phyloP scores from a whole-genome alignment of 2,888 invertebrate genomes.

The Parnassius mnemosyne region DNA sequence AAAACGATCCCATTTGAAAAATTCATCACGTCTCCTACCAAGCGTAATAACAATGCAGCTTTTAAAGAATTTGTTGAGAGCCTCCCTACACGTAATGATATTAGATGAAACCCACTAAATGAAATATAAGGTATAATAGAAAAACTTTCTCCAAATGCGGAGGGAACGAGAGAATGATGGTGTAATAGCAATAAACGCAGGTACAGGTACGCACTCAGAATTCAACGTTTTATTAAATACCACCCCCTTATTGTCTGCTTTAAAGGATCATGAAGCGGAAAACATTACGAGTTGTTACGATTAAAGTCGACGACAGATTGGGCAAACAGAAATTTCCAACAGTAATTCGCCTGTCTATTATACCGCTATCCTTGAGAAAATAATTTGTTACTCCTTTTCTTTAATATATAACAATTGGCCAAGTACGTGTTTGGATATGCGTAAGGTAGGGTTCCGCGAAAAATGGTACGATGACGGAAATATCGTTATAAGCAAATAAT shows the following conservation, averaged over 20 bases:
- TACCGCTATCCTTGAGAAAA: background rate
- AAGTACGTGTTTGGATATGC: no score
- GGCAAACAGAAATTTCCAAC: constrained; percentile 21
- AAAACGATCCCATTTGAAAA: constrained; percentile 26
- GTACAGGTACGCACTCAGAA: constrained; percentile 39
- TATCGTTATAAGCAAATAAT: no score
- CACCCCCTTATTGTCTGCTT: constrained; percentile 33
- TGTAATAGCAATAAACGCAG: constrained; percentile 44
- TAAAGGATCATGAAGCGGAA: constrained; percentile 32
- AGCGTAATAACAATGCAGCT: constrained; percentile 32
- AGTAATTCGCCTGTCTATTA: constrained; percentile 1
- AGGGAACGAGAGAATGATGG: constrained; percentile 35
- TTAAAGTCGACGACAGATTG: constrained; percentile 30
- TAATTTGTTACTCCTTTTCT: background rate
- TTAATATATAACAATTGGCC: no score
- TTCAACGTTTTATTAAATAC: constrained; percentile 45
- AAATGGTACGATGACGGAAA: no score
- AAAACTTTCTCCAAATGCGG: constrained; percentile 43
- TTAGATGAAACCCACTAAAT: constrained; percentile 53
- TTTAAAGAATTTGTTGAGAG: constrained; percentile 37
- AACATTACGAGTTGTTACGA: constrained; percentile 34
- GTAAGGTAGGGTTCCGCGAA: no score
- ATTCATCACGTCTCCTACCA: constrained; percentile 27
- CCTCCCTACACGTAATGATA: constrained; percentile 37
- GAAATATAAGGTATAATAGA: constrained; percentile 57